Conservation (phyloP, 2,888 invertebrate species). For the Dysmachus trigonus region DNA sequence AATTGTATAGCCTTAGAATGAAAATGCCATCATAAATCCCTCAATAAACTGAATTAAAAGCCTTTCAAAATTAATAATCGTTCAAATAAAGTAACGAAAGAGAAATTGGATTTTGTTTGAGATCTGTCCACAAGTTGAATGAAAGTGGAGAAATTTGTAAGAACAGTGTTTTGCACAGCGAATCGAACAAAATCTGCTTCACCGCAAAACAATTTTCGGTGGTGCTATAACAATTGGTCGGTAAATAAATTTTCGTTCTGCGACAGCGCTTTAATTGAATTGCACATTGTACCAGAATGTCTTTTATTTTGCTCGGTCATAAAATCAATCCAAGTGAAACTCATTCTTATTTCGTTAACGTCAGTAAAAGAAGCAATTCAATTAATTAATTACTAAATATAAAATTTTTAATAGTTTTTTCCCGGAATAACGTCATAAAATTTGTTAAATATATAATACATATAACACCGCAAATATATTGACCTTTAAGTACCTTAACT, state of each 20-base stretch:
- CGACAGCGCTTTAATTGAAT: background rate
- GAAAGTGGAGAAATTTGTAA: background rate
- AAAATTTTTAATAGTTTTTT: background rate
- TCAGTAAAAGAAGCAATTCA: background rate
- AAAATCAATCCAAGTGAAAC: background rate
- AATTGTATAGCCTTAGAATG: background rate
- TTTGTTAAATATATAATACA: background rate
- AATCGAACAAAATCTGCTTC: background rate
- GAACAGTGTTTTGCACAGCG: background rate
- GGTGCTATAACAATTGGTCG: background rate
- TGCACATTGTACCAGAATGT: background rate
- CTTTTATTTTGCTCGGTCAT: background rate
- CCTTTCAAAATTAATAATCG: background rate
- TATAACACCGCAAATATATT: background rate
- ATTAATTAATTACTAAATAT: background rate
- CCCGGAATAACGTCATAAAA: background rate
- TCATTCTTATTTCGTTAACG: background rate
- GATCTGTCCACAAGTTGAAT: background rate
- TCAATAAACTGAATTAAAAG: background rate
- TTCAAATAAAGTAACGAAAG: background rate
- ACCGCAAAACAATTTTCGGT: background rate
- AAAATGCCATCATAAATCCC: background rate
- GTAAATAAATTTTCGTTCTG: background rate
- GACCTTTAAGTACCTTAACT: background rate
- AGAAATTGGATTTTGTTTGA: background rate